These are phyloP conservation scores for Vandiemenella viatica DNA, from an alignment of 2,888 invertebrate genomes.

Conservation along the genomic window DNA sequence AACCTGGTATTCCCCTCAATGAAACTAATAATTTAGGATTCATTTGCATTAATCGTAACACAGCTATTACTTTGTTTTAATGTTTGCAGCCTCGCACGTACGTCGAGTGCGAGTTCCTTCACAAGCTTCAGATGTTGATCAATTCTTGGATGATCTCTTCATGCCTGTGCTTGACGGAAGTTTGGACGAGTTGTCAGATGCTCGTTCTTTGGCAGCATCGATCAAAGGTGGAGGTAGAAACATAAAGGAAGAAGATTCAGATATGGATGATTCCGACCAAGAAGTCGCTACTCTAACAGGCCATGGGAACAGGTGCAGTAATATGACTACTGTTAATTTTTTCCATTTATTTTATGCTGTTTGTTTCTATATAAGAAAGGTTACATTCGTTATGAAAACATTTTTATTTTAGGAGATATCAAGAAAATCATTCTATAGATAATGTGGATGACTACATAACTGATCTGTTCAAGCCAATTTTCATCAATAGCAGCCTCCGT, in stretches of 20 bases:
- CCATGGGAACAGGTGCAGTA: background rate
- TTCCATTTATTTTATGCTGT: background rate
- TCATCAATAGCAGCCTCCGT: slow-evolving; percentile 52
- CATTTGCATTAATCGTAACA: no score
- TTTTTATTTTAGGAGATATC: no score
- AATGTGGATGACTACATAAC: slow-evolving; percentile 55
- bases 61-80: background rate
- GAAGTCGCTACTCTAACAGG: slow-evolving; percentile 18
- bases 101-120: slow-evolving; percentile 80
- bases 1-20: no score
- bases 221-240: slow-evolving; percentile 63
- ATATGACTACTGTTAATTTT: background rate
- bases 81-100: slow-evolving; percentile 56
- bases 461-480: slow-evolving; percentile 52
- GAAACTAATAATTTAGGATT: no score
- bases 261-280: slow-evolving; percentile 15
- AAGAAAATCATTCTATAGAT: slow-evolving; percentile 22
- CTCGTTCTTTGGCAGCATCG: slow-evolving; percentile 76
- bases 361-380: no score
- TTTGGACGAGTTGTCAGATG: slow-evolving; percentile 82
- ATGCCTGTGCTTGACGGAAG: slow-evolving; percentile 86
- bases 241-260: background rate
- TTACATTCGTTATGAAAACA: no score
- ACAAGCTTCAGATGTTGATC: slow-evolving; percentile 91
- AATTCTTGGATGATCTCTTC: slow-evolving; percentile 91